A percentile compares a stretch with the other conserved stretches of the same genome.
Evolutionary conservation across 2,797 vertebrate species (phyloP).

Genomic region (Podarcis lilfordi): DNA sequence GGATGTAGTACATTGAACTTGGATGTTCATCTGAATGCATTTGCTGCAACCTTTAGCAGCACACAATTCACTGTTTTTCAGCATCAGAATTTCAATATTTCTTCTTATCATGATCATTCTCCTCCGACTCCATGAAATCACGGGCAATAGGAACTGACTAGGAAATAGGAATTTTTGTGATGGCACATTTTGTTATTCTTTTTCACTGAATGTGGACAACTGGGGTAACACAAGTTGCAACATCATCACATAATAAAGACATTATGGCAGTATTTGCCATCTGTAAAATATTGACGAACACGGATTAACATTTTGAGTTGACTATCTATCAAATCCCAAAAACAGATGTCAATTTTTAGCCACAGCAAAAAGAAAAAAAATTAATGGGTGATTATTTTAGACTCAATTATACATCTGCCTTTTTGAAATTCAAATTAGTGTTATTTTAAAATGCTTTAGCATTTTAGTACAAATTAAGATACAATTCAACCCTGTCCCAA

Average conservation of each 20-base stretch:
- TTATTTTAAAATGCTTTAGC: background rate
- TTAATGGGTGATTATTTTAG: background rate
- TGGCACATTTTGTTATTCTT: background rate
- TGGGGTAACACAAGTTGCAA: background rate
- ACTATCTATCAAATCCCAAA: background rate
- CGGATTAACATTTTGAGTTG: background rate
- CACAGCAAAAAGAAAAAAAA: background rate
- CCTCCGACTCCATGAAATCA: background rate
- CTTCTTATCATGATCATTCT: background rate
- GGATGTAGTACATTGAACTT: background rate
- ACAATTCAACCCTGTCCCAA: background rate
- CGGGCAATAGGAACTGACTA: background rate
- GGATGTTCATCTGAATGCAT: background rate
- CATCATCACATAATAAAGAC: background rate
- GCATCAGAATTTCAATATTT: background rate
- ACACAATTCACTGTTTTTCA: background rate
- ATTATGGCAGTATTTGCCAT: background rate
- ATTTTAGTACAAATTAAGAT: background rate
- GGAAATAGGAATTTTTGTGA: background rate
- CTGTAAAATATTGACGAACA: background rate
- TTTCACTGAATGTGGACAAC: background rate
- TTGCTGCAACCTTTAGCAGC: background rate
- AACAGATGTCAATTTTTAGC: background rate
- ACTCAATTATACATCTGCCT: background rate
- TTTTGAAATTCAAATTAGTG: background rate